Evolutionary conservation across 2,797 vertebrate genomes (phyloP), one percentile per base, ranked within the genome.

Genomic region (Poeciliopsis turneri): DNA sequence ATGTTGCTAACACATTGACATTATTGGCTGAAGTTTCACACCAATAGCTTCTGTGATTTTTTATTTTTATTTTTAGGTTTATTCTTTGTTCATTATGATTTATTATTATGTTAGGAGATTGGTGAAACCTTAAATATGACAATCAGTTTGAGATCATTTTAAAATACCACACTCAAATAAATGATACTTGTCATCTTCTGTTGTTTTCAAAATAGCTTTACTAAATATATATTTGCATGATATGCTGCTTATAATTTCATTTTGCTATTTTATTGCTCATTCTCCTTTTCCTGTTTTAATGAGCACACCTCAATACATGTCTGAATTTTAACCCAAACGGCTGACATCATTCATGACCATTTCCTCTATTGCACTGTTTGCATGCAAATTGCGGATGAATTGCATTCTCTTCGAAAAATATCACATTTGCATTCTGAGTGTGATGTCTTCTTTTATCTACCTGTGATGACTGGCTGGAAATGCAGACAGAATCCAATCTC

Each of bases 351-450:
- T 41, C 33, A 16, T 45, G 61, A 25, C 11, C 15, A 4, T 51
- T 53, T 36, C 33, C 28, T 30, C 25, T 53, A 16, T 43, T 70
- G 33, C 43, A 41, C 72, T 5, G 30, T 59, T 80, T 68, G 59
- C 66, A 76, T 72, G 59, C 28, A 78, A 70, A 41, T 55, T 77
- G 39, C 55, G 49, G 68, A 74, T 73, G 55, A 84, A 80, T 76
- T 74, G 55, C 79, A 83, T 43, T n/a, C 72, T 39, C 39, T 28
- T 75, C 5, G 72, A n/a, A 20, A 82, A 74, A 66, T 5, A 51
- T 80, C 23, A 39, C 57, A 76, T 33, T 77, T 51, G 36, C 73
- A 75, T 73, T 80, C 20, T 66, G 39, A 64, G 23, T 68, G 46
- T 74, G 36, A 25, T 36, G 53, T 33, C 72, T 45, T 75, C 59